These are phyloP conservation scores for Caenorhabditis sp. DNA, from an alignment of 2,888 invertebrate species.

Conservation along the genomic window DNA sequence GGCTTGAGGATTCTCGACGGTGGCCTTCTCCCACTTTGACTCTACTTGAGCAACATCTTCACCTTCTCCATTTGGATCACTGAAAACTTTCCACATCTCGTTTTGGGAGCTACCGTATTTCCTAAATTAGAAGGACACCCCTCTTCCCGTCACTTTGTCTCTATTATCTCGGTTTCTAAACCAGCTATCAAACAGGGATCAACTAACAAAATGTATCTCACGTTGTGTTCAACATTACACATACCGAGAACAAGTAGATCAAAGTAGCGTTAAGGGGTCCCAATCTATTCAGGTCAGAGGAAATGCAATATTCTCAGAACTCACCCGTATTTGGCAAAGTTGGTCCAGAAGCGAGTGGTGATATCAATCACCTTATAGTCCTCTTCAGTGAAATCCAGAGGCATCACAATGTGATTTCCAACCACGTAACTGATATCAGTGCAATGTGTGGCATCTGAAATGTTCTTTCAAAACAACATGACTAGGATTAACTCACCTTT, in stretches of 20 bases:
- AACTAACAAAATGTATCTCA: no score
- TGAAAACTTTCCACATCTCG: no score
- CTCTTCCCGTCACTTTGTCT: no score
- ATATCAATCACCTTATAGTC: constrained; percentile 75
- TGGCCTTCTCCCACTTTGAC: constrained; percentile 57
- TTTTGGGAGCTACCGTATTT: no score
- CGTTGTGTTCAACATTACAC: no score
- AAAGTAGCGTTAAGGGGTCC: no score
- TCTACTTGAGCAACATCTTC: constrained; percentile 28
- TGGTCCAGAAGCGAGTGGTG: constrained; percentile 75
- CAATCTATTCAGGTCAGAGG: no score
- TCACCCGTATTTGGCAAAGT: constrained; percentile 79
- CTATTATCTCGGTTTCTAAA: no score
- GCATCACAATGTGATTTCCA: constrained; percentile 75
- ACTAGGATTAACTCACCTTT: constrained; percentile 37
- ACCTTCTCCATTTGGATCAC: constrained; percentile 66
- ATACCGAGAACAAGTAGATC: no score
- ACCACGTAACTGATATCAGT: constrained; percentile 78
- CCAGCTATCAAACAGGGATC: no score
- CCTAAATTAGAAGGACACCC: no score
- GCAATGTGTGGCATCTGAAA: constrained; percentile 79
- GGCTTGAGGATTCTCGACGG: constrained; percentile 57
- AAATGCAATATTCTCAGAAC: background rate
- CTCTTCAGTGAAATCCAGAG: constrained; percentile 73
- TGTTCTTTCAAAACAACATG: background rate